Evolutionary conservation across 2,888 invertebrate species (phyloP), one percentile per base, ranked within the genome.

Genomic region (Epirrhoe alternata): DNA sequence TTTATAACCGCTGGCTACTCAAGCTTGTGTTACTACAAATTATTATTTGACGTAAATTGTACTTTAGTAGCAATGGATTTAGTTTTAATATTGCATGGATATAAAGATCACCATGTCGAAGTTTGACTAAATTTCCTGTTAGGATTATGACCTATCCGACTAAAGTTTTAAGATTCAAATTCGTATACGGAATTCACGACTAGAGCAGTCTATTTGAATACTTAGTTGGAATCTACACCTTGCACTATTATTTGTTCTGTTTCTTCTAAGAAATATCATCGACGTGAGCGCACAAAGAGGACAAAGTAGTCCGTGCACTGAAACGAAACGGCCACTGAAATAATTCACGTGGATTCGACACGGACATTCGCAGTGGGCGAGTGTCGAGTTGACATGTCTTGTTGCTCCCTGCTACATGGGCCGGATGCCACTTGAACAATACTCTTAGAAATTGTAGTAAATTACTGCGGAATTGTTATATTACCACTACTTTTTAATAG

Each of bases 281-380:
- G 80, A 72, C 68, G 70, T 65, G 60, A 50, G 68, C 52, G 78
- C 76, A 80, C 81, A 84, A 84, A 85, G 83, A 81, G 79, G 82
- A 85, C 86, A 85, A 84, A 79, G 81, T 81, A 77, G 79, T 79
- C 81, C 78, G 83, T 79, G 82, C 77, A 82, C 86, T 86, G 87
- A 88, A 89, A 87, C 79, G 86, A 83, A 86, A 61, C 53, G 50
- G 53, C 70, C 75, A 74, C 85, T 87, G 87, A 87, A 90, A 90
- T 90, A 90, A 88, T 90, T 90, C 89, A 90, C 86, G 84, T 74
- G 81, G 80, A 88, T 90, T 88, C 88, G 88, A 88, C 84, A 84
- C 78, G 87, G 86, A 84, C 83, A 84, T 86, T 85, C 81, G 72
- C 81, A 76, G 87, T 86, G 86, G 88, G 86, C 85, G 84, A 81